Conservation (phyloP, 2,888 invertebrate species). For the Neoaliturus tenellus region DNA sequence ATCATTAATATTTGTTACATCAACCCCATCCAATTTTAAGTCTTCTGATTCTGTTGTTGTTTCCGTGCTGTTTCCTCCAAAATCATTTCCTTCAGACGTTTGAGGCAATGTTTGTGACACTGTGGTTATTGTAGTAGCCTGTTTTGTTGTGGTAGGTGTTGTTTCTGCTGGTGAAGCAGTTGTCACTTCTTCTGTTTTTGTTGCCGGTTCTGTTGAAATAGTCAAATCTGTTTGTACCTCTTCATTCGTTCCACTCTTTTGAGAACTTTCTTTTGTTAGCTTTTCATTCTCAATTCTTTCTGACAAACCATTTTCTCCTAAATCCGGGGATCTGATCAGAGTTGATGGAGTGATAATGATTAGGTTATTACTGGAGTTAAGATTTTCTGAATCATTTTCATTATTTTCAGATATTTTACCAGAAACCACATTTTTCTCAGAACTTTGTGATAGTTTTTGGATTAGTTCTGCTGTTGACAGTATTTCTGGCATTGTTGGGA, state of each 20-base stretch:
- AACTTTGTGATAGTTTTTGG: conserved; percentile 7
- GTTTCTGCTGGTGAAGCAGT: not conserved
- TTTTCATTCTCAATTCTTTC: not conserved
- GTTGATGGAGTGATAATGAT: conserved; percentile 43
- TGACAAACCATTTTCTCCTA: not conserved
- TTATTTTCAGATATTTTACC: too few species aligned
- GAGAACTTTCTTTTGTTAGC: not conserved
- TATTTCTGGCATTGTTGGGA: conserved; percentile 58
- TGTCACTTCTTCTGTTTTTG: not conserved
- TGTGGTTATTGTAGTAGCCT: not conserved
- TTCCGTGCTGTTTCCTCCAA: not conserved
- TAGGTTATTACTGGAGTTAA: not conserved
- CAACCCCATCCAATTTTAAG: conserved; percentile 67
- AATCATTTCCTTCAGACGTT: conserved; percentile 8
- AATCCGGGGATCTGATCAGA: not conserved
- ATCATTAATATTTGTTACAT: conserved; percentile 71
- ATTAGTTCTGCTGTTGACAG: conserved; percentile 54
- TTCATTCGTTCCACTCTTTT: not conserved
- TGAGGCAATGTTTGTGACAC: not conserved
- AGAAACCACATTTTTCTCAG: too few species aligned
- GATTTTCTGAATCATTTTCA: not conserved
- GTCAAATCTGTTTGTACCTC: not conserved
- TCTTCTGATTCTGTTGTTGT: conserved; percentile 50
- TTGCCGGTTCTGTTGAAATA: conserved; percentile 19
- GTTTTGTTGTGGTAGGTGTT: conserved; percentile 30